Conservation (phyloP, 2,797 vertebrate genomes). For the Gila robusta region DNA sequence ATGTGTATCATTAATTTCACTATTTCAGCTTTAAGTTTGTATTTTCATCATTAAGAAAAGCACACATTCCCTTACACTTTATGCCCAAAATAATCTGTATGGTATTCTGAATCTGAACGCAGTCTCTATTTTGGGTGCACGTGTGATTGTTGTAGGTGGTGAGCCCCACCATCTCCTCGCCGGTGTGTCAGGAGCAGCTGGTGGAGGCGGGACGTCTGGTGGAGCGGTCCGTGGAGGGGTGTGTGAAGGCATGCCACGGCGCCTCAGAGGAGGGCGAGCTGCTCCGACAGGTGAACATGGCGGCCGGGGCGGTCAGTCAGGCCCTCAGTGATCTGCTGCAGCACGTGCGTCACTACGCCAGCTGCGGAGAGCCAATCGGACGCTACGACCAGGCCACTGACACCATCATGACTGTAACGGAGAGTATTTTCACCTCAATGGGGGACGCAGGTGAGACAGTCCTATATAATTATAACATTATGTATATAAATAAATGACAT, state of each 20-base stretch:
- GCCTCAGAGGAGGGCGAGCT: slow-evolving; percentile 90
- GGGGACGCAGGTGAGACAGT: slow-evolving; percentile 93
- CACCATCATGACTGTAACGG: slow-evolving; percentile 99
- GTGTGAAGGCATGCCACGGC: slow-evolving; percentile 91
- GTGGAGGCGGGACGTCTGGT: slow-evolving; percentile 97
- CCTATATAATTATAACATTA: not conserved
- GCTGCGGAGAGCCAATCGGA: slow-evolving; percentile 95
- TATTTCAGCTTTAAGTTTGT: not conserved
- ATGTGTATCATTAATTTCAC: not conserved
- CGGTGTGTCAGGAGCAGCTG: slow-evolving; percentile 97
- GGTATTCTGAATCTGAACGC: not conserved
- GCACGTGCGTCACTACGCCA: slow-evolving; percentile 96
- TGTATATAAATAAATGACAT: no score
- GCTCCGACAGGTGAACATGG: slow-evolving; percentile 92
- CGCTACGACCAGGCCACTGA: slow-evolving; percentile 99
- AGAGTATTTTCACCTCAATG: slow-evolving; percentile 99
- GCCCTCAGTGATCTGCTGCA: slow-evolving; percentile 94
- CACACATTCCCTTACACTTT: not conserved
- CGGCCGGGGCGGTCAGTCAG: slow-evolving; percentile 93
- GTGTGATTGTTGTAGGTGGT: slow-evolving; percentile 83
- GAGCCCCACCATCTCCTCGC: slow-evolving; percentile 97
- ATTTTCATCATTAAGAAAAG: not conserved
- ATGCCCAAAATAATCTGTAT: not conserved
- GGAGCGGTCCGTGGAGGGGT: slow-evolving; percentile 96
- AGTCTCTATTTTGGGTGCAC: not conserved